Evolutionary conservation across 2,888 invertebrate species (phyloP).

Genomic region (Cataglyphis rosenhaueri): DNA sequence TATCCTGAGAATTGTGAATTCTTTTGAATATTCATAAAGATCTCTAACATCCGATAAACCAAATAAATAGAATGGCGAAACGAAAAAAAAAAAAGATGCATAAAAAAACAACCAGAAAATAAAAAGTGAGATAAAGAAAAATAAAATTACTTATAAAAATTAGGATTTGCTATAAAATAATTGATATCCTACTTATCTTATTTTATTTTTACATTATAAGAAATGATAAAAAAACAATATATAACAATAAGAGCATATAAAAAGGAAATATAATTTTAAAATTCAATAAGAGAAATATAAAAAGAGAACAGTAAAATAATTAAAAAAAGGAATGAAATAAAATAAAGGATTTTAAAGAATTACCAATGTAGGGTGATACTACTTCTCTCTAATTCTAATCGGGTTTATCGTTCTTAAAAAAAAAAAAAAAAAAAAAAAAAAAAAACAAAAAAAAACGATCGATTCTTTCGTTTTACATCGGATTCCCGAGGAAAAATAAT

Average conservation of each 20-base stretch:
- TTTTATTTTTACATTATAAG: not conserved
- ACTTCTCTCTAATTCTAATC: not conserved
- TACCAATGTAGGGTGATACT: not conserved
- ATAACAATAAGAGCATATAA: not conserved
- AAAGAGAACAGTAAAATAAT: not conserved
- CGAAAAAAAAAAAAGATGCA: not conserved
- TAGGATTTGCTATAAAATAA: not conserved
- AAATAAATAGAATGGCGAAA: not conserved
- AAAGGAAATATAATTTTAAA: not conserved
- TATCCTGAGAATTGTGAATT: constrained; percentile 29
- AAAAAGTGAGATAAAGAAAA: not conserved
- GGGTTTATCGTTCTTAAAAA: not conserved
- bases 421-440: not conserved
- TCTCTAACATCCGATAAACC: not conserved
- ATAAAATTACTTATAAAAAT: not conserved
- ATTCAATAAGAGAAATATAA: not conserved
- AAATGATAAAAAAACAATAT: not conserved
- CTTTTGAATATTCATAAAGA: not conserved
- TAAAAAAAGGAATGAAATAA: not conserved
- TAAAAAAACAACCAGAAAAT: not conserved
- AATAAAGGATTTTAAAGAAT: not conserved
- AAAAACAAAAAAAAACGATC: not conserved
- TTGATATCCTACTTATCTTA: not conserved
- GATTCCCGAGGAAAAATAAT: constrained; percentile 13
- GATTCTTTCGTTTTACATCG: not conserved